phyloP scores from a whole-genome alignment of 2,113 vertebrate genomes.

The Phalacrocorax carbo region DNA sequence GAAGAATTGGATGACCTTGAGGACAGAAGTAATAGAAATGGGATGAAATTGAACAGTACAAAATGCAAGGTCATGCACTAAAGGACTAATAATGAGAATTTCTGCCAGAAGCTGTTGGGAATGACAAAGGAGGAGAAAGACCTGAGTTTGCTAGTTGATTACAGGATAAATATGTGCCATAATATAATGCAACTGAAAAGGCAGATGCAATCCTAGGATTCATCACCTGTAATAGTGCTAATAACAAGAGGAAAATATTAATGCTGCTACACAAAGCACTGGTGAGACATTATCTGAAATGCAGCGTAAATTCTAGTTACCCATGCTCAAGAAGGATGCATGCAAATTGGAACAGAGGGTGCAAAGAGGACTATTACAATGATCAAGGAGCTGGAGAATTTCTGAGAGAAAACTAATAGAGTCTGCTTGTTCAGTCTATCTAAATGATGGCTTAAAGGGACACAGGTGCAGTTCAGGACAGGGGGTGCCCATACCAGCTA shows the following conservation, averaged over 20 bases:
- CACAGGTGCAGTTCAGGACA: not conserved
- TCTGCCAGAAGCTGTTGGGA: slow-evolving; percentile 66
- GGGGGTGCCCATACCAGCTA: not conserved
- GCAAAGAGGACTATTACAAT: slow-evolving; percentile 40
- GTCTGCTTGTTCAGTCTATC: not conserved
- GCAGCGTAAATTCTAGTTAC: slow-evolving; percentile 9
- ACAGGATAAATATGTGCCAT: slow-evolving; percentile 68
- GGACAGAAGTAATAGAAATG: slow-evolving; percentile 70
- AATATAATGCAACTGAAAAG: slow-evolving; percentile 65
- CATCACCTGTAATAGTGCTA: slow-evolving; percentile 62
- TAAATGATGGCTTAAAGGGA: not conserved
- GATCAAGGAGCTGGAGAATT: not conserved
- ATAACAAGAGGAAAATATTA: slow-evolving; percentile 63
- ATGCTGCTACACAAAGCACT: slow-evolving; percentile 43
- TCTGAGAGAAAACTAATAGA: not conserved
- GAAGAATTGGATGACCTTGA: slow-evolving; percentile 70
- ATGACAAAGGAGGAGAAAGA: slow-evolving; percentile 65
- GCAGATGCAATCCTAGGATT: slow-evolving; percentile 61
- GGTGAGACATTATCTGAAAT: slow-evolving; percentile 47
- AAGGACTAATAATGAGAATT: slow-evolving; percentile 71
- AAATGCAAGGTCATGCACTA: slow-evolving; percentile 69
- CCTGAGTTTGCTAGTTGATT: slow-evolving; percentile 61
- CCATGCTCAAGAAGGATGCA: slow-evolving; percentile 20
- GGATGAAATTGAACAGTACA: slow-evolving; percentile 70
- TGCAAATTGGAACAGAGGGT: slow-evolving; percentile 55